phyloP scores from a whole-genome alignment of 2,888 invertebrate genomes.

The Xestia rhomboidea region DNA sequence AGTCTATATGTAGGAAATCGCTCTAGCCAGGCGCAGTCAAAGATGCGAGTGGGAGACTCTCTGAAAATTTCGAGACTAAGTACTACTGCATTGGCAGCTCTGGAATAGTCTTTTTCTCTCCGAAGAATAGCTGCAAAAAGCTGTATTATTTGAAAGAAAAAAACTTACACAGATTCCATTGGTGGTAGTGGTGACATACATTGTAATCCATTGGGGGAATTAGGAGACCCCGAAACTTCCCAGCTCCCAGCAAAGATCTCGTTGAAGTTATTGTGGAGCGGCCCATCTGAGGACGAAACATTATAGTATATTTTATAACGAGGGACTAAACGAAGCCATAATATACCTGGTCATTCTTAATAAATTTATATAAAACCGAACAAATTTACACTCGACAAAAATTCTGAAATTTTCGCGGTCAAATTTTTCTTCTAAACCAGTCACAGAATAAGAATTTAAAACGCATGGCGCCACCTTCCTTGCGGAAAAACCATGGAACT shows the following conservation, averaged over 20 bases:
- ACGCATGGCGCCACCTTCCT: too few species aligned
- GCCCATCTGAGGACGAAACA: slow-evolving; percentile 70
- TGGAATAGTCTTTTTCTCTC: too few species aligned
- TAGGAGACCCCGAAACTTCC: slow-evolving; percentile 69
- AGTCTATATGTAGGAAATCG: background rate
- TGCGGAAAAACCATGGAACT: too few species aligned
- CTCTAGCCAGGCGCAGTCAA: background rate
- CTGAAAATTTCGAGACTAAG: background rate
- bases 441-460: too few species aligned
- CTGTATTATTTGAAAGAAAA: background rate
- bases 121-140: background rate
- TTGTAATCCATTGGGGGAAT: slow-evolving; percentile 26
- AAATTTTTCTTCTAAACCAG: too few species aligned
- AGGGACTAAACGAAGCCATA: too few species aligned
- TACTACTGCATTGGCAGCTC: background rate
- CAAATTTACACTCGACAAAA: too few species aligned
- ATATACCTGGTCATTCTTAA: too few species aligned
- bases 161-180: background rate
- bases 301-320: too few species aligned
- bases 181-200: background rate
- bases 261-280: slow-evolving; percentile 70
- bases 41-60: background rate
- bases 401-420: too few species aligned
- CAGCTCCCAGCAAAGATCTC: slow-evolving; percentile 77
- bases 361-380: too few species aligned